Evolutionary conservation across 2,797 vertebrate species (phyloP).

Genomic region (Meriones psammophilus): DNA sequence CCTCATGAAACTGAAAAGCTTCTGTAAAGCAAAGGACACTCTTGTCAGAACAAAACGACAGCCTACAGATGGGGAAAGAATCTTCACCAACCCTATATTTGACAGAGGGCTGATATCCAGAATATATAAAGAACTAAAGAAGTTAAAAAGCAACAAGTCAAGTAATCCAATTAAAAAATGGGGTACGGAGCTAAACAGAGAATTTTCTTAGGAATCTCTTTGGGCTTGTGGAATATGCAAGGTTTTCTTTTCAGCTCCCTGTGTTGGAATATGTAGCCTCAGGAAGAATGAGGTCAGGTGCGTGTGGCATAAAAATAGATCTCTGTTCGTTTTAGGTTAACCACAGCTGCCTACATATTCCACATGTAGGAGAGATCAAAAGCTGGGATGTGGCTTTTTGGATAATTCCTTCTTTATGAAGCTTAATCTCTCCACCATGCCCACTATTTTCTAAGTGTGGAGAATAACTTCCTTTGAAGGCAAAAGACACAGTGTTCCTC

Average conservation of each 20-base stretch:
- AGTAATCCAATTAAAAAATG: too few relatives aligned
- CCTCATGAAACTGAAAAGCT: too few relatives aligned
- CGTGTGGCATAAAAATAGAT: background rate
- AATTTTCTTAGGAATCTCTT: background rate
- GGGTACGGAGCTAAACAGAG: too few relatives aligned
- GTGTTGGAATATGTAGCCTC: background rate
- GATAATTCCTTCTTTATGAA: background rate
- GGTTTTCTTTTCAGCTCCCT: accelerated
- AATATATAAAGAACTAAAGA: too few relatives aligned
- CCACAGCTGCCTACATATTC: background rate
- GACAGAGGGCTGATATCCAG: too few relatives aligned
- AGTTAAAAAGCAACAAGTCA: too few relatives aligned
- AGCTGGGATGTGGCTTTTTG: background rate
- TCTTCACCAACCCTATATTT: too few relatives aligned
- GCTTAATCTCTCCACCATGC: background rate
- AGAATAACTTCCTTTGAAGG: background rate
- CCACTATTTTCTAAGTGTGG: background rate
- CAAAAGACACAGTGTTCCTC: background rate
- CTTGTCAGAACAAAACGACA: too few relatives aligned
- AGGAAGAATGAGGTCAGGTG: background rate
- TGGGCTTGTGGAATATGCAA: background rate
- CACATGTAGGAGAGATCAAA: background rate
- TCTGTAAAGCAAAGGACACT: too few relatives aligned
- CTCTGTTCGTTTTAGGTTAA: background rate
- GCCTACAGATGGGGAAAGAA: too few relatives aligned